A percentile compares a stretch with the other conserved stretches of the same genome.
Evolutionary conservation across 1,140 invertebrate species (phyloP).

Genomic region (Archegozetes longisetosus): DNA sequence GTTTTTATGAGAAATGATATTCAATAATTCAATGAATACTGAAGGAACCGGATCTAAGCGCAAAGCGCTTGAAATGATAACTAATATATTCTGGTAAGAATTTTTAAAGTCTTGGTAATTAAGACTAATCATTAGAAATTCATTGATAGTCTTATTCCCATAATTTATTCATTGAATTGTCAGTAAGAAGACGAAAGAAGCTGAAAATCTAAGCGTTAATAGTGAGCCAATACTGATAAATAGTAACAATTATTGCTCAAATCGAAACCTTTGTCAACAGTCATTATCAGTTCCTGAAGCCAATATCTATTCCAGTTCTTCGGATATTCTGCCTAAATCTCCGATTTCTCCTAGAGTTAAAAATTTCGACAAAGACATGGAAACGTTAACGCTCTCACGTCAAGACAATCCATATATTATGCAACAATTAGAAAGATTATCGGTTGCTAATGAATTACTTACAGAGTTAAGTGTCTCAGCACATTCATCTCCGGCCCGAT

Average conservation of each 20-base stretch:
- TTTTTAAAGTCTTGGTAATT: not conserved
- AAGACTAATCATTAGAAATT: not conserved
- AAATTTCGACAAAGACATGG: conserved; percentile 66
- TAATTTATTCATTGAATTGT: not conserved
- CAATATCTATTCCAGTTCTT: not conserved
- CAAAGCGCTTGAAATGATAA: conserved; percentile 7
- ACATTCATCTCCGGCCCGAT: not conserved
- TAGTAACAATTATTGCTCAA: not conserved
- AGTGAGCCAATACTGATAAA: not conserved
- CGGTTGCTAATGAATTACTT: not conserved
- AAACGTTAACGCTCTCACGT: conserved; percentile 52
- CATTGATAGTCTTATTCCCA: not conserved
- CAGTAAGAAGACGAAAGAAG: conserved; percentile 5
- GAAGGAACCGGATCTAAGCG: conserved; percentile 1
- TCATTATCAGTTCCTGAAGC: too few relatives aligned
- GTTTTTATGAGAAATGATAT: too few relatives aligned
- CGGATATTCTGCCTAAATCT: not conserved
- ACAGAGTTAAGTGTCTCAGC: not conserved
- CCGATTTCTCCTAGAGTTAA: conserved; percentile 34
- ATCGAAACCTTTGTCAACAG: not conserved
- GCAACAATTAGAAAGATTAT: conserved; percentile 23
- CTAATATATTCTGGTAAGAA: conserved; percentile 13
- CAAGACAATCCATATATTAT: conserved; percentile 67
- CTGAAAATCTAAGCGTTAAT: not conserved
- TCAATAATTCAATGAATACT: not conserved